phyloP scores from a whole-genome alignment of 1,140 invertebrate genomes.

The Apis dorsata region DNA sequence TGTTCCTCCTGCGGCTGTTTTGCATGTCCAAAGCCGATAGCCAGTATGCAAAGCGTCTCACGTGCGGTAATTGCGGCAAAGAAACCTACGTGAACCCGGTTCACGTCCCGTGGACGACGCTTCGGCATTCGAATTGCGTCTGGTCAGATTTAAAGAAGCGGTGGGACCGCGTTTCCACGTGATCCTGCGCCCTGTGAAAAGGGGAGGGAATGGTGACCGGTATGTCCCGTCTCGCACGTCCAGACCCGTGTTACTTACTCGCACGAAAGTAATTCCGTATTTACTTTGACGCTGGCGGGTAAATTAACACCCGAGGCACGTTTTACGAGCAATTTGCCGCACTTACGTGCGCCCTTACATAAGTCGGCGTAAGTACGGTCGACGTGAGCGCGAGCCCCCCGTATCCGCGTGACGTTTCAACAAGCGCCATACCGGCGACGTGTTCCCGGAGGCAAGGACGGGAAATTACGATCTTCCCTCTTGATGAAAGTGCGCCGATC shows the following conservation, averaged over 20 bases:
- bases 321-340: conserved; percentile 68
- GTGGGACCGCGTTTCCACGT: neutral
- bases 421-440: conserved; percentile 25
- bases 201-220: neutral
- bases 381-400: conserved; percentile 52
- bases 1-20: neutral
- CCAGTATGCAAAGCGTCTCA: conserved; percentile 18
- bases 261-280: conserved; percentile 55
- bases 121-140: conserved; percentile 19
- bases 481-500: conserved; percentile 45
- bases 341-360: conserved; percentile 63
- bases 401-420: conserved; percentile 50
- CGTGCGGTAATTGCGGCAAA: conserved; percentile 13
- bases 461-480: conserved; percentile 44
- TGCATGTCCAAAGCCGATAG: too few relatives aligned
- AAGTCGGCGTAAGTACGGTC: conserved; percentile 55
- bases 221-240: conserved; percentile 1
- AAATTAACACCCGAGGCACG: conserved; percentile 65
- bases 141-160: conserved; percentile 29
- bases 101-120: conserved; percentile 12
- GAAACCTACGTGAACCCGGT: neutral
- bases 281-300: conserved; percentile 58
- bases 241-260: conserved; percentile 46
- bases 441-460: conserved; percentile 1
- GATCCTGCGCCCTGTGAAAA: neutral